These are phyloP conservation scores for Cephalopterus ornatus DNA, from an alignment of 2,113 vertebrate species.

Conservation along the genomic window DNA sequence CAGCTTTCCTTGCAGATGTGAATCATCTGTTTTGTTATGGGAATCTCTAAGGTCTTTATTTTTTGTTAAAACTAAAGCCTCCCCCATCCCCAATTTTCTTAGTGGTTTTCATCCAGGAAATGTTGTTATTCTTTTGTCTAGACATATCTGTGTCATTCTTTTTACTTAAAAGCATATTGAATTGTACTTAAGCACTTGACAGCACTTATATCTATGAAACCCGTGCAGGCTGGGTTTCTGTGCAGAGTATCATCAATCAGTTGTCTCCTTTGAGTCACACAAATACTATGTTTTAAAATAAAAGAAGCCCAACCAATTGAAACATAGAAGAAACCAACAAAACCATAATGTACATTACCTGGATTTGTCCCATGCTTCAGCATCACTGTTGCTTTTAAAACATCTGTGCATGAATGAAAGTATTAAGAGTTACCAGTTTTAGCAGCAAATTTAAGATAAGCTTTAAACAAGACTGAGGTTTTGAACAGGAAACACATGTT, in stretches of 20 bases:
- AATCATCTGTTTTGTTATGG: neutral
- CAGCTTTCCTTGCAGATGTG: neutral
- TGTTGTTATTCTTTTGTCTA: conserved; percentile 50
- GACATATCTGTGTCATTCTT: neutral
- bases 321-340: neutral
- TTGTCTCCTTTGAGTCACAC: neutral
- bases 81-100: neutral
- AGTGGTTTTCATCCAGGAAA: neutral
- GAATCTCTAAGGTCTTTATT: neutral
- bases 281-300: neutral
- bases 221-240: neutral
- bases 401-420: neutral
- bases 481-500: neutral
- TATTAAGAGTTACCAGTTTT: neutral
- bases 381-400: neutral
- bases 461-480: neutral
- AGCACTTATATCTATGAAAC: neutral
- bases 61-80: neutral
- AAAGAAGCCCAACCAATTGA: neutral
- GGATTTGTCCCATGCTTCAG: neutral
- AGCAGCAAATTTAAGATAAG: neutral
- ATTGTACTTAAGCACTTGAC: conserved; percentile 34
- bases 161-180: conserved; percentile 16
- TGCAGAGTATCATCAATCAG: neutral
- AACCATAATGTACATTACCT: neutral